These are phyloP conservation scores for Melanchra persicariae DNA, from an alignment of 2,888 invertebrate genomes.

Conservation along the genomic window DNA sequence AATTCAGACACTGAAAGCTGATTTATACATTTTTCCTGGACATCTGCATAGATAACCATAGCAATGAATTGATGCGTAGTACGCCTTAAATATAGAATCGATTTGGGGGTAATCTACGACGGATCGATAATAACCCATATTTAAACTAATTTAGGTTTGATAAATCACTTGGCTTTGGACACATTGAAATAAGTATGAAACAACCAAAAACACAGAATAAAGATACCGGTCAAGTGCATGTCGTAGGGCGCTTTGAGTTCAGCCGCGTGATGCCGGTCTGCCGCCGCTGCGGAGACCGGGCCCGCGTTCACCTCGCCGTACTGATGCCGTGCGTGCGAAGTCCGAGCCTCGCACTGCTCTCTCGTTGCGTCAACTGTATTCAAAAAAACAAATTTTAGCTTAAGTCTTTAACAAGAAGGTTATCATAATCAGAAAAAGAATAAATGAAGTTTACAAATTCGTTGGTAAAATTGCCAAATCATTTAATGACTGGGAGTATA, in stretches of 20 bases:
- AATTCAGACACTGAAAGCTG: not conserved
- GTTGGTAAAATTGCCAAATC: not conserved
- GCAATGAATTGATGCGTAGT: too few species aligned
- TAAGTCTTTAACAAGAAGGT: not conserved
- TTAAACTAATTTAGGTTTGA: not conserved
- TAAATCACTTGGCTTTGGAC: not conserved
- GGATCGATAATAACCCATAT: too few species aligned
- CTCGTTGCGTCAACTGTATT: slow-evolving; percentile 37
- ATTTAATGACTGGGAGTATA: not conserved
- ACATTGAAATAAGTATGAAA: not conserved
- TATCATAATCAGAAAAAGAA: slow-evolving; percentile 5
- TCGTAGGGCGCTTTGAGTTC: slow-evolving; percentile 45
- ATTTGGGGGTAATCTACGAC: not conserved
- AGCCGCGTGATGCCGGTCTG: slow-evolving; percentile 36
- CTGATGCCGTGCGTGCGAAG: slow-evolving; percentile 40
- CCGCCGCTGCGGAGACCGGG: slow-evolving; percentile 12
- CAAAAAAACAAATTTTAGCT: slow-evolving; percentile 1
- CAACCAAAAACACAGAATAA: not conserved
- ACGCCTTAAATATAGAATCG: not conserved
- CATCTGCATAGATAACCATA: not conserved
- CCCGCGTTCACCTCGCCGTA: slow-evolving; percentile 30
- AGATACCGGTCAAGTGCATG: slow-evolving; percentile 37
- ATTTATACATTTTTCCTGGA: not conserved
- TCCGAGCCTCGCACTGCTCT: slow-evolving; percentile 39
- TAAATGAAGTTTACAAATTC: not conserved